Percentiles rank a stretch among this genome's conserved stretches.
These are phyloP conservation scores for Phaenicophaeus curvirostris DNA, from an alignment of 2,797 vertebrate genomes.

Conservation along the genomic window DNA sequence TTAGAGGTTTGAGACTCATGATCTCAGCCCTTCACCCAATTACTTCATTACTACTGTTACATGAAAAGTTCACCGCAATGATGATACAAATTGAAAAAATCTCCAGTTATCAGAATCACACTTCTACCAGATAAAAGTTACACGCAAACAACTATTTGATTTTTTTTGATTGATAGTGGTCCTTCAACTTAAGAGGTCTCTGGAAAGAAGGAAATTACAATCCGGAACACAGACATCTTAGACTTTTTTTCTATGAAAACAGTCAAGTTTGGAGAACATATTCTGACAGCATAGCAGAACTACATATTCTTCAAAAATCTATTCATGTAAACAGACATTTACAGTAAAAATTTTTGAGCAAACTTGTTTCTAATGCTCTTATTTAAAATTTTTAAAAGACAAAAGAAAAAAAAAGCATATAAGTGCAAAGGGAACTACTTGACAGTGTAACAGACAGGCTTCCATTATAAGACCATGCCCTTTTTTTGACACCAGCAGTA, in stretches of 20 bases:
- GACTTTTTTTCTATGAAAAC: background rate
- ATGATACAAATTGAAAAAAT: background rate
- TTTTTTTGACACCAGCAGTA: background rate
- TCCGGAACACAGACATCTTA: background rate
- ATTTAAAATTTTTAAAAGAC: background rate
- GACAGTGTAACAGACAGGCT: background rate
- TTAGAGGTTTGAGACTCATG: background rate
- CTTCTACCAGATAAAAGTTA: background rate
- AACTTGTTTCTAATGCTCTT: background rate
- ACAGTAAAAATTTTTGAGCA: background rate
- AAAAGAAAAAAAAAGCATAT: background rate
- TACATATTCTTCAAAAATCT: background rate
- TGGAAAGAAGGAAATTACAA: background rate
- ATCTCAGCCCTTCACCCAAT: background rate
- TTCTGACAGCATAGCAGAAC: background rate
- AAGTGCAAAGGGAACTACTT: background rate
- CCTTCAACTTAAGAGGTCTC: background rate
- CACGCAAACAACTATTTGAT: background rate
- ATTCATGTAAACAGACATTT: background rate
- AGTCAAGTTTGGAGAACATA: background rate
- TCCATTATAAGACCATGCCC: background rate
- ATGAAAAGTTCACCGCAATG: background rate
- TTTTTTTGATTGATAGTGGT: background rate
- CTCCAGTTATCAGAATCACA: background rate
- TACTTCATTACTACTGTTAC: background rate